These are phyloP conservation scores for Sesia bembeciformis DNA, from an alignment of 2,888 invertebrate genomes.

Conservation along the genomic window DNA sequence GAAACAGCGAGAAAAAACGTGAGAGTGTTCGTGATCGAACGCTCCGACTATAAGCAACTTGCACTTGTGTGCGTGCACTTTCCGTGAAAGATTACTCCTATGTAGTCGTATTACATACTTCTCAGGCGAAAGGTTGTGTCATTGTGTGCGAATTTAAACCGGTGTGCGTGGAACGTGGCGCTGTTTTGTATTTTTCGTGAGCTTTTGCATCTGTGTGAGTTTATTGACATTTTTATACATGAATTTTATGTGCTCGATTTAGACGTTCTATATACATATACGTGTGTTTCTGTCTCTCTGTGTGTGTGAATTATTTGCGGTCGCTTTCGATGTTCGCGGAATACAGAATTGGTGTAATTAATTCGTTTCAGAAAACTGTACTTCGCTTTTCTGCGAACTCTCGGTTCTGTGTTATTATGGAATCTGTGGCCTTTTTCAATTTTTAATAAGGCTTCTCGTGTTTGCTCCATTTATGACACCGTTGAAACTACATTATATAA, in stretches of 20 bases:
- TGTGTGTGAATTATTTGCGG: conserved; percentile 53
- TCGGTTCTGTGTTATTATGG: neutral
- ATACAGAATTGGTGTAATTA: conserved; percentile 63
- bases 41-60: conserved; percentile 17
- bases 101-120: conserved; percentile 52
- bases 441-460: too few species aligned
- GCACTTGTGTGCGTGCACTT: conserved; percentile 26
- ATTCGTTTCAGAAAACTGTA: conserved; percentile 49
- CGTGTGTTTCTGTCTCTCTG: conserved; percentile 13
- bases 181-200: conserved; percentile 28
- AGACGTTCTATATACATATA: conserved; percentile 36
- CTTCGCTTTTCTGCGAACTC: conserved; percentile 10
- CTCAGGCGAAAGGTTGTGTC: conserved; percentile 34
- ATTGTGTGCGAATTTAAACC: conserved; percentile 23
- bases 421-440: too few species aligned
- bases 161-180: conserved; percentile 16
- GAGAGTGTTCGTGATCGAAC: conserved; percentile 31
- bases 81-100: conserved; percentile 54
- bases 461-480: too few species aligned
- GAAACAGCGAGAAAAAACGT: conserved; percentile 44
- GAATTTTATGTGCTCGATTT: conserved; percentile 64
- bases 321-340: conserved; percentile 52
- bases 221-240: conserved; percentile 73
- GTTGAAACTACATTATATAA: too few species aligned
- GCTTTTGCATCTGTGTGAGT: conserved; percentile 29